These are phyloP conservation scores for Drosophila birchii DNA, from an alignment of 2,888 invertebrate species.

Conservation along the genomic window DNA sequence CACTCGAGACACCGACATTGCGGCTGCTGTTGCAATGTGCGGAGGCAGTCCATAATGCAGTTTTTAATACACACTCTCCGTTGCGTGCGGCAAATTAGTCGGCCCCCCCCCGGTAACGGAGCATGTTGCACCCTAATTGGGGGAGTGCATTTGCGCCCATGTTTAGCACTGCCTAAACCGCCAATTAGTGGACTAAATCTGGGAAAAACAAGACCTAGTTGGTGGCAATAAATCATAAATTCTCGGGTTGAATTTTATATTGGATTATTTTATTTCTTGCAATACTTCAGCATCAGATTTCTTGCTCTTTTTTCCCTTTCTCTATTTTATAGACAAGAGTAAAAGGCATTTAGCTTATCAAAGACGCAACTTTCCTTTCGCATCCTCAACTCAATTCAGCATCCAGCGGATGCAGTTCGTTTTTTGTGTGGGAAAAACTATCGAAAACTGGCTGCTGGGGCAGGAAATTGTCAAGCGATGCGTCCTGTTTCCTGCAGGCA, in stretches of 20 bases:
- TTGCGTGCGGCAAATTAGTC: conserved; percentile 77
- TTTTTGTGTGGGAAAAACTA: conserved; percentile 28
- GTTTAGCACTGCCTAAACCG: conserved; percentile 56
- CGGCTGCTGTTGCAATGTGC: conserved; percentile 10
- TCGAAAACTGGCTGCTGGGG: conserved; percentile 27
- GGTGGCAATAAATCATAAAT: conserved; percentile 12
- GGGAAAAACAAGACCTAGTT: conserved; percentile 6
- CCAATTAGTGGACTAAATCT: conserved; percentile 47
- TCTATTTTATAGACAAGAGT: background rate
- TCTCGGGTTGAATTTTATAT: background rate
- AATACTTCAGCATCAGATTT: background rate
- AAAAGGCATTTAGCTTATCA: conserved; percentile 14
- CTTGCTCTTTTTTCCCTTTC: background rate
- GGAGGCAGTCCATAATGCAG: conserved; percentile 25
- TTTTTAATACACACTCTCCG: conserved; percentile 46
- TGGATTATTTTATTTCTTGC: background rate
- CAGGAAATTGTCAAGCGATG: conserved; percentile 64
- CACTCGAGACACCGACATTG: conserved; percentile 71
- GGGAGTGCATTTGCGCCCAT: conserved; percentile 53
- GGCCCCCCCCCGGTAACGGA: conserved; percentile 53
- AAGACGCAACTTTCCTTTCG: conserved; percentile 26
- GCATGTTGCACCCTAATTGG: conserved; percentile 18
- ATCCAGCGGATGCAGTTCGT: conserved; percentile 55
- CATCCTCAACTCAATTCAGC: conserved; percentile 16
- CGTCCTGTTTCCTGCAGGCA: conserved; percentile 71